These are phyloP conservation scores for Odobenus rosmarus DNA, from an alignment of 2,113 vertebrate genomes.

Conservation along the genomic window DNA sequence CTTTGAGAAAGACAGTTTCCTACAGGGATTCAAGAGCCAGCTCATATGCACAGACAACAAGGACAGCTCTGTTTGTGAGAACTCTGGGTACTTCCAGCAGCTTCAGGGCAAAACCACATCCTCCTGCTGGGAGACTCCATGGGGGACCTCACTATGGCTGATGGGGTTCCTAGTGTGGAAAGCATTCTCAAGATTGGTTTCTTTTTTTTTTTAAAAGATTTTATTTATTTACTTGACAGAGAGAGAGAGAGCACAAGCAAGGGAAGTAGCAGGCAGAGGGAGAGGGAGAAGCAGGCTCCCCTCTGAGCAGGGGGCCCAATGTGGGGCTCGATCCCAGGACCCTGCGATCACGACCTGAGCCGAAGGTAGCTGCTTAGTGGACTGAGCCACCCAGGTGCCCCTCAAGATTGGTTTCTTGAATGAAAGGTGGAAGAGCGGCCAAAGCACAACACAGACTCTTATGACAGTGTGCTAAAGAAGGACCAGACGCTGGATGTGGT, in stretches of 20 bases:
- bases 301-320: too few species aligned
- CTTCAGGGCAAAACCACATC: slow-evolving; percentile 87
- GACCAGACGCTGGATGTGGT: slow-evolving; percentile 94
- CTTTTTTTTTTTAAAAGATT: slow-evolving; percentile 73
- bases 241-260: too few species aligned
- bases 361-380: too few species aligned
- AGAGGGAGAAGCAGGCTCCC: too few species aligned
- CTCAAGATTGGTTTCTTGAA: slow-evolving; percentile 96
- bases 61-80: slow-evolving; percentile 89
- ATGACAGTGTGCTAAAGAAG: slow-evolving; percentile 92
- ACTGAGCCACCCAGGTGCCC: too few species aligned
- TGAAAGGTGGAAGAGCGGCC: slow-evolving; percentile 94
- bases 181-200: slow-evolving; percentile 95
- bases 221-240: too few species aligned
- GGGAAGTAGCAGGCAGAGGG: too few species aligned
- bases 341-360: too few species aligned
- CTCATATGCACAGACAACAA: slow-evolving; percentile 97
- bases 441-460: slow-evolving; percentile 89
- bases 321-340: too few species aligned
- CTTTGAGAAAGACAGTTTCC: slow-evolving; percentile 89
- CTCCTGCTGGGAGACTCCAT: slow-evolving; percentile 95
- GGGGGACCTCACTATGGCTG: slow-evolving; percentile 96
- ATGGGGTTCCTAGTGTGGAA: slow-evolving; percentile 90
- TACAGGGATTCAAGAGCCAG: slow-evolving; percentile 91
- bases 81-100: slow-evolving; percentile 90